These are phyloP conservation scores for Rhynchotus rufescens DNA, from an alignment of 2,797 vertebrate genomes.

Conservation along the genomic window DNA sequence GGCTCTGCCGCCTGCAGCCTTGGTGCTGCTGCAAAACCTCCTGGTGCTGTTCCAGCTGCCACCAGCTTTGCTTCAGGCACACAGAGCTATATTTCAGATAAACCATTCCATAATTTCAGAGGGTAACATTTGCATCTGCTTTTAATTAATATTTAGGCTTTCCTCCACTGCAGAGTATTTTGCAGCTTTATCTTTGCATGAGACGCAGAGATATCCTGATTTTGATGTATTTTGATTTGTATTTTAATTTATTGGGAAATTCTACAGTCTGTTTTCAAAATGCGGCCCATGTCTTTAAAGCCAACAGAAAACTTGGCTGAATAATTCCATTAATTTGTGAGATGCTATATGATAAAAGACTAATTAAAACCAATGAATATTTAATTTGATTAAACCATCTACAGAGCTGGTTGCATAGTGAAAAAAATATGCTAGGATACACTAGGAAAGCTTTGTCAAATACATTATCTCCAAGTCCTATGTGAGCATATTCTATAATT, in stretches of 20 bases:
- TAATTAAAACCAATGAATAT: conserved; percentile 7
- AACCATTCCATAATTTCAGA: background rate
- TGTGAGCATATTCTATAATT: background rate
- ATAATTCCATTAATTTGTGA: background rate
- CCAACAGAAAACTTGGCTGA: background rate
- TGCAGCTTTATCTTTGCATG: background rate
- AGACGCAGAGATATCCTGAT: background rate
- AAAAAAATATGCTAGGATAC: background rate
- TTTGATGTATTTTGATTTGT: background rate
- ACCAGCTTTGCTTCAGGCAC: background rate
- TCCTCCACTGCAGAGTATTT: background rate
- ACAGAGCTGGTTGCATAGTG: background rate
- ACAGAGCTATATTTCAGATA: background rate
- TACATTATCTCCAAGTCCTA: background rate
- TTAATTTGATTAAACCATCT: conserved; percentile 4
- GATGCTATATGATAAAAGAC: background rate
- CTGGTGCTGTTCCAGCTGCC: background rate
- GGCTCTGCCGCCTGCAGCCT: fast-evolving
- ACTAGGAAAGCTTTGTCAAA: background rate
- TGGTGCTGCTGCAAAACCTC: background rate
- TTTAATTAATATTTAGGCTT: background rate
- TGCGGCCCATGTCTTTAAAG: background rate
- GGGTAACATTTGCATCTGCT: background rate
- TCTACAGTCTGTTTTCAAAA: background rate
- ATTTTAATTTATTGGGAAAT: background rate